These are phyloP conservation scores for Pocota personata DNA, from an alignment of 2,888 invertebrate genomes.

Conservation along the genomic window DNA sequence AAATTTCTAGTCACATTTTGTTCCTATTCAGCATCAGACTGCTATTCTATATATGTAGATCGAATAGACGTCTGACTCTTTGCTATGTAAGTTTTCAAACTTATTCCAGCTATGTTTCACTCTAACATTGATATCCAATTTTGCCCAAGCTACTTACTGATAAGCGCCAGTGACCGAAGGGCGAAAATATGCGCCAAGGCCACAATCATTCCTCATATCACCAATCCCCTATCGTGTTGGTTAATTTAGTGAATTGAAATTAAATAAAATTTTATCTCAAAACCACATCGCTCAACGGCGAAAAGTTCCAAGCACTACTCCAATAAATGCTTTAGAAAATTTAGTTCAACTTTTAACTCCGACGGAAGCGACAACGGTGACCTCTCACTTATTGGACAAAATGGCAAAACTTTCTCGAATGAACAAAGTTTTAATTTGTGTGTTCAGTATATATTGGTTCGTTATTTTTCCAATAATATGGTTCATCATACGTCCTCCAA, in stretches of 20 bases:
- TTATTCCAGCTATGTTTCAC: too few relatives aligned
- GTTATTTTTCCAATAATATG: conserved; percentile 75
- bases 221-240: background rate
- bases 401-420: conserved; percentile 40
- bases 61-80: too few relatives aligned
- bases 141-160: conserved; percentile 26
- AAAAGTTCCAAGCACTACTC: background rate
- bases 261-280: conserved; percentile 19
- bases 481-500: conserved; percentile 74
- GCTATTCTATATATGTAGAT: too few relatives aligned
- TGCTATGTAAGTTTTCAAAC: too few relatives aligned
- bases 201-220: background rate
- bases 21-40: too few relatives aligned
- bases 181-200: conserved; percentile 20
- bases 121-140: background rate
- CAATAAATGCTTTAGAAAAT: background rate
- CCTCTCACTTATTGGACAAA: background rate
- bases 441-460: conserved; percentile 76
- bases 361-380: conserved; percentile 4
- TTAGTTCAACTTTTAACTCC: conserved; percentile 11
- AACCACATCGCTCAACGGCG: conserved; percentile 19
- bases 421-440: conserved; percentile 58
- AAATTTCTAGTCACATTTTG: too few relatives aligned
- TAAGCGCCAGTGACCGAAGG: conserved; percentile 18
- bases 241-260: background rate